phyloP scores from a whole-genome alignment of 1,140 invertebrate species.

The Drosophila rhopaloa region DNA sequence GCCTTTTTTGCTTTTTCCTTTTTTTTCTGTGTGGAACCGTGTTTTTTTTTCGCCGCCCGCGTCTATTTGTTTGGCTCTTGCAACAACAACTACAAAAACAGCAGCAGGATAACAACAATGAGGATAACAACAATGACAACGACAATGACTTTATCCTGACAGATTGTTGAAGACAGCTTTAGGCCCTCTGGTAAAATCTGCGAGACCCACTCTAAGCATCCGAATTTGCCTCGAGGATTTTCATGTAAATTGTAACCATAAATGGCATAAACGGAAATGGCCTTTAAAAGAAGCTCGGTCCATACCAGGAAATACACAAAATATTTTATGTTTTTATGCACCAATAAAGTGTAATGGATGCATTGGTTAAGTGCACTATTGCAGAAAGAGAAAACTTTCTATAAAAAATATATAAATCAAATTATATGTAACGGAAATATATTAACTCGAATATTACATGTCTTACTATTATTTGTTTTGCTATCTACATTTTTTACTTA shows the following conservation, averaged over 20 bases:
- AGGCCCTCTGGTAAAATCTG: constrained; percentile 10
- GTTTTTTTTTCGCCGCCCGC: constrained; percentile 35
- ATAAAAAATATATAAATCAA: not conserved
- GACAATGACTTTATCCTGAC: constrained; percentile 80
- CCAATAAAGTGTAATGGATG: not conserved
- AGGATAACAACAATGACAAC: constrained; percentile 74
- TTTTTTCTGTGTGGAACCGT: constrained; percentile 3
- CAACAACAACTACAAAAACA: constrained; percentile 32
- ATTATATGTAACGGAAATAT: too few species aligned
- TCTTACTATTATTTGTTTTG: too few species aligned
- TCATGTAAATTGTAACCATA: constrained; percentile 23
- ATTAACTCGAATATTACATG: too few species aligned
- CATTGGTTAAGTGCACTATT: not conserved
- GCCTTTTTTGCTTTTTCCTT: constrained; percentile 38
- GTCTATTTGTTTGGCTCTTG: constrained; percentile 58
- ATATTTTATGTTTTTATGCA: not conserved
- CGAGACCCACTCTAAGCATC: constrained; percentile 12
- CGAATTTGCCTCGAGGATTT: constrained; percentile 26
- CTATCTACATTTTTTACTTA: too few species aligned
- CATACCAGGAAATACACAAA: not conserved
- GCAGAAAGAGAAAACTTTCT: not conserved
- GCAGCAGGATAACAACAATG: constrained; percentile 65
- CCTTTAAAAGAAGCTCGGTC: constrained; percentile 17
- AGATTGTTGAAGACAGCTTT: constrained; percentile 65
- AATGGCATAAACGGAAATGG: constrained; percentile 37